phyloP scores from a whole-genome alignment of 92 coral and sea anemone species.

The Palythoa grandiflora region DNA sequence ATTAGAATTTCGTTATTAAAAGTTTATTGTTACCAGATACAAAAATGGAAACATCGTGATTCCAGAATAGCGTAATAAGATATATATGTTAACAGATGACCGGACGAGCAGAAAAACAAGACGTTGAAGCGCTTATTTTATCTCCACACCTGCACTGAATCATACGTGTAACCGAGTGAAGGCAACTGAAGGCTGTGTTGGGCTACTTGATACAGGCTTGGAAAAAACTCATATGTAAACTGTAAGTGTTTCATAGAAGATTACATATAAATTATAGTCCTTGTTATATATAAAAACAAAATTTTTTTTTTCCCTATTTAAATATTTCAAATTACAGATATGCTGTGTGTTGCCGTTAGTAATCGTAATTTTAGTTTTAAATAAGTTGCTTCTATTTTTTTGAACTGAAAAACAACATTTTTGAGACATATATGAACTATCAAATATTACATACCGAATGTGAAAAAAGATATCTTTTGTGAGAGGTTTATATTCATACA shows the following conservation, averaged over 20 bases:
- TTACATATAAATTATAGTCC: not conserved
- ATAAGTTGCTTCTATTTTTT: not conserved
- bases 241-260: not conserved
- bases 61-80: not conserved
- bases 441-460: not conserved
- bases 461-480: not conserved
- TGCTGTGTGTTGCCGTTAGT: not conserved
- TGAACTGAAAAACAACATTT: not conserved
- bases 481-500: not conserved
- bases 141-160: not conserved
- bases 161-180: too few species aligned
- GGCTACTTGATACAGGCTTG: not conserved
- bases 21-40: not conserved
- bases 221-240: not conserved
- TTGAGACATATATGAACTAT: not conserved
- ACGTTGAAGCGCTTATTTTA: not conserved
- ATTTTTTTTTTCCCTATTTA: not conserved
- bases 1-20: not conserved
- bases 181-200: not conserved
- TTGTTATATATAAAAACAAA: not conserved
- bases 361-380: not conserved
- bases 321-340: not conserved
- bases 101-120: not conserved
- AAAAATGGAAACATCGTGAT: not conserved
- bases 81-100: not conserved